A percentile compares a stretch with the other conserved stretches of the same genome.
Evolutionary conservation across 2,888 invertebrate genomes (phyloP).

Genomic region (Dicycla oo): DNA sequence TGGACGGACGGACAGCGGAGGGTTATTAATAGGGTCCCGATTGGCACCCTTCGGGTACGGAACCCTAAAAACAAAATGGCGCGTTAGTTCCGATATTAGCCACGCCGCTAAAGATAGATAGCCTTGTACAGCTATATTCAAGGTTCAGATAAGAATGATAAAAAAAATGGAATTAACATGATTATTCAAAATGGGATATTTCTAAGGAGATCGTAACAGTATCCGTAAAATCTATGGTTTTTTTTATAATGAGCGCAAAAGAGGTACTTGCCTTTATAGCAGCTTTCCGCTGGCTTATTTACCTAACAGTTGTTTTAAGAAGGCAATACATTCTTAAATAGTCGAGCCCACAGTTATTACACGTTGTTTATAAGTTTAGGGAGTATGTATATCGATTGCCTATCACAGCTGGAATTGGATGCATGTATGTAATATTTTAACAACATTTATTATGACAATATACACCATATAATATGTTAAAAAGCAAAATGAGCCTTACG

Average conservation of each 20-base stretch:
- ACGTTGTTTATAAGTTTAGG: constrained; percentile 33
- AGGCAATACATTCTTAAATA: constrained; percentile 21
- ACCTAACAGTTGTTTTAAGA: constrained; percentile 42
- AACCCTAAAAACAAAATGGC: no score
- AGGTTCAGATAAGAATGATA: background rate
- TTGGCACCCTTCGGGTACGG: no score
- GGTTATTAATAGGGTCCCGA: no score
- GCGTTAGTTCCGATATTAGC: no score
- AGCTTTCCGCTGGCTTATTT: constrained; percentile 40
- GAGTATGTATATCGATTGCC: constrained; percentile 39
- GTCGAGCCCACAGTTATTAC: constrained; percentile 11
- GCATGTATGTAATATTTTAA: constrained; percentile 39
- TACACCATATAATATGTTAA: constrained; percentile 50
- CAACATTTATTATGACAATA: constrained; percentile 51
- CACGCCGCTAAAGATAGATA: no score
- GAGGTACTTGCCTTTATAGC: background rate
- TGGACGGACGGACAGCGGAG: no score
- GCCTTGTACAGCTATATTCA: no score
- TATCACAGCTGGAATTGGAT: constrained; percentile 52
- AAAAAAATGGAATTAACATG: background rate
- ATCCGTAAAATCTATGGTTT: background rate
- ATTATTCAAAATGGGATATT: background rate
- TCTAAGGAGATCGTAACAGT: constrained; percentile 7
- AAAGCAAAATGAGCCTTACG: constrained; percentile 31
- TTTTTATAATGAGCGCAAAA: constrained; percentile 48